phyloP scores from a whole-genome alignment of 2,888 invertebrate species.

The Lycia hirtaria region DNA sequence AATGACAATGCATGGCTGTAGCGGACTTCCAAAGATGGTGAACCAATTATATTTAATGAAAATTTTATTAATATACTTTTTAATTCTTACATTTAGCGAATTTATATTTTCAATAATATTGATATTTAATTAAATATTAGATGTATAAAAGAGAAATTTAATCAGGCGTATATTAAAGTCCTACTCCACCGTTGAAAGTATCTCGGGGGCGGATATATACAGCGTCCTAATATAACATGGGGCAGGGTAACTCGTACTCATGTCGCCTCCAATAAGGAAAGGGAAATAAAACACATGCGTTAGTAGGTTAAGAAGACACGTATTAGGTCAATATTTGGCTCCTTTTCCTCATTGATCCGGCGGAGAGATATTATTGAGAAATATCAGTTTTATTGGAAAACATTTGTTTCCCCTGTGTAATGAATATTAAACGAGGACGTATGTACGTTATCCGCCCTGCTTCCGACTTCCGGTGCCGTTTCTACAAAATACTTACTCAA shows the following conservation, averaged over 20 bases:
- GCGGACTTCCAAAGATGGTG: too few relatives aligned
- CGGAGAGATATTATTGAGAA: slow-evolving; percentile 13
- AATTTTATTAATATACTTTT: too few relatives aligned
- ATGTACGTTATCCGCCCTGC: neutral
- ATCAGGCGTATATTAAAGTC: too few relatives aligned
- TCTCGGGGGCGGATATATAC: neutral
- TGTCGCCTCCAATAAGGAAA: slow-evolving; percentile 20
- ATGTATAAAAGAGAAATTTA: too few relatives aligned
- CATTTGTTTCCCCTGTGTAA: slow-evolving; percentile 9
- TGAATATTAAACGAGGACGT: slow-evolving; percentile 17
- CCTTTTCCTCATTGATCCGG: slow-evolving; percentile 17
- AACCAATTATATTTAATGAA: too few relatives aligned
- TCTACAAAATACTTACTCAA: neutral
- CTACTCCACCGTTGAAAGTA: neutral
- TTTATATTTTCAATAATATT: too few relatives aligned
- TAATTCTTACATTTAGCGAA: too few relatives aligned
- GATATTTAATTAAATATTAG: too few relatives aligned
- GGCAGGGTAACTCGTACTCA: slow-evolving; percentile 2
- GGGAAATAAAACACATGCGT: slow-evolving; percentile 17
- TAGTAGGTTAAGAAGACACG: slow-evolving; percentile 24
- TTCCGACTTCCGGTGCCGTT: neutral
- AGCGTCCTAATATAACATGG: neutral
- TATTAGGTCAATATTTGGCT: slow-evolving; percentile 19
- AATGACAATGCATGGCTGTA: too few relatives aligned
- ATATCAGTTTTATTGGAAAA: slow-evolving; percentile 17